Conservation (phyloP, 2,888 invertebrate species). For the Chrysodeixis includens region DNA sequence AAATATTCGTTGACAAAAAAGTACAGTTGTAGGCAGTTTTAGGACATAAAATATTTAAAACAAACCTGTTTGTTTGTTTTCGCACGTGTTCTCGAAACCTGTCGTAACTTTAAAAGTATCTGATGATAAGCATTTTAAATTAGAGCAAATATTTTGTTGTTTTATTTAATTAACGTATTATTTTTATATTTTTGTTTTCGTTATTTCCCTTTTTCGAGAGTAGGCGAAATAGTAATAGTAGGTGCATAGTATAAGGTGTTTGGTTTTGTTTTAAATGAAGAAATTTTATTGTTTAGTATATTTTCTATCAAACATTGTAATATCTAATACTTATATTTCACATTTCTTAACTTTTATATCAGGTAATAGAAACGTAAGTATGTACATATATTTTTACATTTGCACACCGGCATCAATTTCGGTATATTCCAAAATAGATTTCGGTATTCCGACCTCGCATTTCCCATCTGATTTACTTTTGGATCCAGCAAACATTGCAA, state of each 20-base stretch:
- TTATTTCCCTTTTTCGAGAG: no score
- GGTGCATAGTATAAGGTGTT: no score
- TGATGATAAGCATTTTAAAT: not conserved
- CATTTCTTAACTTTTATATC: no score
- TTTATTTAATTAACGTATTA: not conserved
- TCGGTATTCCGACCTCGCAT: not conserved
- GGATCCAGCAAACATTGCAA: not conserved
- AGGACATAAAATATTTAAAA: not conserved
- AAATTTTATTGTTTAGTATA: no score
- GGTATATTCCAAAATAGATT: not conserved
- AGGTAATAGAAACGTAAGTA: no score
- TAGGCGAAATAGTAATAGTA: no score
- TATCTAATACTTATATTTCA: no score
- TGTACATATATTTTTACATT: no score
- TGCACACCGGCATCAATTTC: not conserved
- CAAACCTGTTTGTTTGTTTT: constrained; percentile 5
- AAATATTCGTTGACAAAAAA: not conserved
- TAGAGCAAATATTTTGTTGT: not conserved
- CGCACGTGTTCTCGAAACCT: not conserved
- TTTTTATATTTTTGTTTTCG: no score
- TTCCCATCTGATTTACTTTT: not conserved
- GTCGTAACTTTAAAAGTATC: not conserved
- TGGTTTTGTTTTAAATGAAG: no score
- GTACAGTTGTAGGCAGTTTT: constrained; percentile 2
- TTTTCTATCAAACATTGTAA: no score